These are phyloP conservation scores for Varecia variegata DNA, from an alignment of 2,797 vertebrate genomes.

Conservation along the genomic window DNA sequence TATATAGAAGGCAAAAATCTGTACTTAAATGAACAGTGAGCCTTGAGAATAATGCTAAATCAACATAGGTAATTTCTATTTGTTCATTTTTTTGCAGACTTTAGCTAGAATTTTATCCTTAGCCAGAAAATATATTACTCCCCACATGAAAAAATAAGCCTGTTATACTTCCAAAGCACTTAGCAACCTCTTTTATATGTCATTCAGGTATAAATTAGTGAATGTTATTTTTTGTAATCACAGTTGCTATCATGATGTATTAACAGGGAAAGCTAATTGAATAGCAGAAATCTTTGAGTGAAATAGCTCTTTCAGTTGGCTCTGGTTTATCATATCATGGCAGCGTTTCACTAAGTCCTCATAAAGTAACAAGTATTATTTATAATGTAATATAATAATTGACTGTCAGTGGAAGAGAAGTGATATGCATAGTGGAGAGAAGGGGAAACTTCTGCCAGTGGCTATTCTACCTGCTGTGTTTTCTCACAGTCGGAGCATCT, in stretches of 20 bases:
- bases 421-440: neutral
- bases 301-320: conserved; percentile 75
- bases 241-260: conserved; percentile 80
- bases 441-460: conserved; percentile 32
- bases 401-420: conserved; percentile 62
- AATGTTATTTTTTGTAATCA: conserved; percentile 77
- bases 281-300: conserved; percentile 72
- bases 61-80: conserved; percentile 29
- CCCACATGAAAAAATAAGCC: conserved; percentile 46
- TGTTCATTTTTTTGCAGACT: conserved; percentile 2
- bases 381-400: conserved; percentile 71
- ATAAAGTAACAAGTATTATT: conserved; percentile 66
- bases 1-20: neutral
- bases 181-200: conserved; percentile 76
- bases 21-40: conserved; percentile 19
- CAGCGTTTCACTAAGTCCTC: conserved; percentile 77
- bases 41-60: conserved; percentile 42
- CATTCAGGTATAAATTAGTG: conserved; percentile 80
- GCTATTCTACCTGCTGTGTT: conserved; percentile 58
- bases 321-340: conserved; percentile 68
- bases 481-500: conserved; percentile 58
- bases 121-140: conserved; percentile 46
- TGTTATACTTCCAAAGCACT: conserved; percentile 78
- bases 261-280: conserved; percentile 81
- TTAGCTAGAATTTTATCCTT: conserved; percentile 47